phyloP scores from a whole-genome alignment of 1,140 invertebrate species.

The Akabosia matsudoensis region DNA sequence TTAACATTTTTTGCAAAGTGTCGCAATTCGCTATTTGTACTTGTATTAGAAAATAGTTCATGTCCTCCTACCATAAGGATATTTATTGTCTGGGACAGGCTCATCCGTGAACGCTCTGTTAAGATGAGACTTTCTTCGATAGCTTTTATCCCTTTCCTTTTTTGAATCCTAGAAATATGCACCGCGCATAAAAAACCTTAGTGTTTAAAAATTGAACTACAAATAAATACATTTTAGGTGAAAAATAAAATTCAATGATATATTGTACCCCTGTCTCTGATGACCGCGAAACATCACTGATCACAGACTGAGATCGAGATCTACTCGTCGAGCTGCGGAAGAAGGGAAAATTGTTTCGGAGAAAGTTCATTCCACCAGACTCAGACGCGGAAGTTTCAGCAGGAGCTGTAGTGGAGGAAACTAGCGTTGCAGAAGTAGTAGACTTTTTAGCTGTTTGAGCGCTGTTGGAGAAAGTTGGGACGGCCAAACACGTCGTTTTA shows the following conservation, averaged over 20 bases:
- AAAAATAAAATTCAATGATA: background rate
- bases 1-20: no score
- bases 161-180: constrained; percentile 25
- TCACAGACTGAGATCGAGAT: constrained; percentile 32
- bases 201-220: background rate
- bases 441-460: background rate
- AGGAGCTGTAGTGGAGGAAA: background rate
- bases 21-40: no score
- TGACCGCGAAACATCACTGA: constrained; percentile 27
- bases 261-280: constrained; percentile 29
- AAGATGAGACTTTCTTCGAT: constrained; percentile 63
- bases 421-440: background rate
- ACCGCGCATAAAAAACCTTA: background rate
- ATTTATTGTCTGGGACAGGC: constrained; percentile 51
- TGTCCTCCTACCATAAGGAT: background rate
- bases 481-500: background rate
- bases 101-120: constrained; percentile 60
- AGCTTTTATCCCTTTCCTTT: constrained; percentile 59
- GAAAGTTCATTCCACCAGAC: background rate
- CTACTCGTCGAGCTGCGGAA: constrained; percentile 21
- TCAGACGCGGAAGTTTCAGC: constrained; percentile 3
- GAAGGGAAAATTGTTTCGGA: constrained; percentile 2
- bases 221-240: background rate
- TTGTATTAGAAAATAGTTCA: background rate
- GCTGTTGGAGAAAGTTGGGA: background rate